Base-by-base conservation (phyloP, 2,888 invertebrate species). In the Cerastis rubricosa region DNA sequence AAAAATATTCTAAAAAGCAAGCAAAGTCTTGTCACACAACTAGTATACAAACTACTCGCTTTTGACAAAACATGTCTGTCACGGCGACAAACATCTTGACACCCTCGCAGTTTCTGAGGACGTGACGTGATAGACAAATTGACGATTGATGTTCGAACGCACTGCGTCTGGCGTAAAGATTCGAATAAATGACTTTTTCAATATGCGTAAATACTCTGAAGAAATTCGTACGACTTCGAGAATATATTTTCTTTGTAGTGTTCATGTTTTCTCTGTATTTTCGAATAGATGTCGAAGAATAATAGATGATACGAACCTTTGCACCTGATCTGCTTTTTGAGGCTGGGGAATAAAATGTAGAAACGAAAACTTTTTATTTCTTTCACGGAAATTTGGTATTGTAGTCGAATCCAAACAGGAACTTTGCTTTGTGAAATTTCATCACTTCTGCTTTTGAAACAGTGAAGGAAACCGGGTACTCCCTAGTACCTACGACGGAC, bases 121-220 rank as follows among this genome's bases (percentile, higher is more conserved):
- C 84, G 87, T 84, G 87, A 84, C 74, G 66, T 43, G 81, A 85
- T 76, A 81, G 68, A 81, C 79, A 77, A 85, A 80, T 79, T 61
- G 70, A 83, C 83, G 68, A 75, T 80, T 79, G 78, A 82, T 80
- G 81, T 73, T 76, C 40, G 61, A 81, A 81, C 83, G 68, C 71
- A 74, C 47, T 80, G 86, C 74, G 83, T 74, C 67, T 67, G 64
- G 78, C 83, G 79, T 80, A 75, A 78, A 80, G 59, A 81, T 75
- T 72, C 47, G n/a, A 61, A 63, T 66, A 75, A 81, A 74, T 25
- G 64, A 74, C n/a, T 77, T 78, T 45, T 81, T 63, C 65, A 81
- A 74, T 70, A 74, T 78, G 78, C 73, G 77, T 66, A 68, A 73
- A 73, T 67, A 71, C 68, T 68, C n/a, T 12, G 14, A n/a, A 43